Evolutionary conservation across 2,113 vertebrate species (phyloP).

Genomic region (Nycticebus coucang): DNA sequence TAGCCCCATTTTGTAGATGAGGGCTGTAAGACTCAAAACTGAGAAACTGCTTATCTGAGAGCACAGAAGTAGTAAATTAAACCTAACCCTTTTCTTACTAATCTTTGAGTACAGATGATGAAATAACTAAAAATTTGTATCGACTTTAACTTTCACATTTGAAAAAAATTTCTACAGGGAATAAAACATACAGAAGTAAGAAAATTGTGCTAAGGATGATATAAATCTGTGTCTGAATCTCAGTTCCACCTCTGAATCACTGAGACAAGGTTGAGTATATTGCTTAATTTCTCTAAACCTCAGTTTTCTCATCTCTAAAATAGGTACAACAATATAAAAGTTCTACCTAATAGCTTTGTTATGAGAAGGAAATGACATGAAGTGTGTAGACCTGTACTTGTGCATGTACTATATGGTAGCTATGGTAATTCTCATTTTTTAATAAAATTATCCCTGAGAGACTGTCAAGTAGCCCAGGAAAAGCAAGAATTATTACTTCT

Average conservation of each 20-base stretch:
- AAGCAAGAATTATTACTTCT: background rate
- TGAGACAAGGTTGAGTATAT: background rate
- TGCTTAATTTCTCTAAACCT: background rate
- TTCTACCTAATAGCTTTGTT: background rate
- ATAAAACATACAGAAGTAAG: background rate
- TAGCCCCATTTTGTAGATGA: constrained; percentile 20
- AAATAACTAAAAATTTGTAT: background rate
- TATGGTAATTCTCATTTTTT: background rate
- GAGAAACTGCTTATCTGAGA: background rate
- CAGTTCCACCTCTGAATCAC: background rate
- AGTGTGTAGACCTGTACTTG: background rate
- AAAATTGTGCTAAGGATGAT: background rate
- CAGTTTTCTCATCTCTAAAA: constrained; percentile 26
- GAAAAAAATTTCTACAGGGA: background rate
- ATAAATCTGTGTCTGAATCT: background rate
- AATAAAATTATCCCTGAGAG: background rate
- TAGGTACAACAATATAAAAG: background rate
- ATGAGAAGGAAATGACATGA: background rate
- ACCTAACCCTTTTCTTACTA: background rate
- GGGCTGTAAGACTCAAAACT: background rate
- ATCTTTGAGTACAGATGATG: background rate
- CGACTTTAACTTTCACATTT: background rate
- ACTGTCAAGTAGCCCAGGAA: background rate
- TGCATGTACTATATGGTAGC: no score
- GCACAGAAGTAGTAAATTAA: constrained; percentile 21